Conservation (phyloP, 64 coral and sea anemone genomes). For the Trachythela sp. region DNA sequence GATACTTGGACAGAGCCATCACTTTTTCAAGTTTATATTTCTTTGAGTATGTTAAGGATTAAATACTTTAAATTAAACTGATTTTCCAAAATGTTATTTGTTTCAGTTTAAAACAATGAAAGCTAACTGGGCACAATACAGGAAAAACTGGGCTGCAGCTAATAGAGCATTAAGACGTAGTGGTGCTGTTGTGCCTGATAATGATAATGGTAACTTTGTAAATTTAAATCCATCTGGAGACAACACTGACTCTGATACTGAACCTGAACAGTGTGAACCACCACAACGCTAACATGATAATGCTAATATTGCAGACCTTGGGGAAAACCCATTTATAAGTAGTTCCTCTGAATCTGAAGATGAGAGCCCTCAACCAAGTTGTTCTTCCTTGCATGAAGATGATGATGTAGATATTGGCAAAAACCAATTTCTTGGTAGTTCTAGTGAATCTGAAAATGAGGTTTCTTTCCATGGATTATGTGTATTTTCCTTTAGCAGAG, state of each 20-base stretch:
- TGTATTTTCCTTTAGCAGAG: not conserved
- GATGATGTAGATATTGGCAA: not conserved
- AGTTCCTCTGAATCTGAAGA: slow-evolving; percentile 18
- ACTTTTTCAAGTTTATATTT: no score
- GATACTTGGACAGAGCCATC: no score
- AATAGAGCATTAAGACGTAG: slow-evolving; percentile 15
- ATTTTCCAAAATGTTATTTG: not conserved
- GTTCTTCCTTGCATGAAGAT: not conserved
- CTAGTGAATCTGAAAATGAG: slow-evolving; percentile 1
- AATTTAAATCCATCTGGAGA: not conserved
- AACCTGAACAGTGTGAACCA: not conserved
- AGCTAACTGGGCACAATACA: slow-evolving; percentile 16
- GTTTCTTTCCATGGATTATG: not conserved
- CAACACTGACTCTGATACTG: not conserved
- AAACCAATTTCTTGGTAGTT: no score
- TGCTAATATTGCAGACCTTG: not conserved
- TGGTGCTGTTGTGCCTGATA: not conserved
- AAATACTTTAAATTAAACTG: not conserved
- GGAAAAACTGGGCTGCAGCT: slow-evolving; percentile 27
- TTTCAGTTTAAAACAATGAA: slow-evolving; percentile 20
- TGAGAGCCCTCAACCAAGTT: not conserved
- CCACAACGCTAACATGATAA: not conserved
- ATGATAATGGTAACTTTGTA: not conserved
- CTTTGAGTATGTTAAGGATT: no score
- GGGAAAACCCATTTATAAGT: not conserved